These are phyloP conservation scores for Hecatera dysodea DNA, from an alignment of 2,888 invertebrate species.

Conservation along the genomic window DNA sequence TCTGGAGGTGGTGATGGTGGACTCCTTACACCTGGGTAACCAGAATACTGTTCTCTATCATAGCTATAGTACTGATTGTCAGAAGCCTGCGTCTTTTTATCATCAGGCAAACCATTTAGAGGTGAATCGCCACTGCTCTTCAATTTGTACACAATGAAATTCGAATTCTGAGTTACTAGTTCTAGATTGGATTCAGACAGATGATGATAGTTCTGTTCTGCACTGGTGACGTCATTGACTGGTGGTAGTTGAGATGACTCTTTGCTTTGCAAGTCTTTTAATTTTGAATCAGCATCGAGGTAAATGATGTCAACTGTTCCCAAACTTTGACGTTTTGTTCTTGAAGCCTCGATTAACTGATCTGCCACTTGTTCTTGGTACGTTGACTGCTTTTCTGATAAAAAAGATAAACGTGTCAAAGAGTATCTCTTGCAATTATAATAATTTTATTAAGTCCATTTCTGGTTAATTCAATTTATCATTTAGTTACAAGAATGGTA, in stretches of 20 bases:
- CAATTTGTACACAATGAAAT: conserved; percentile 40
- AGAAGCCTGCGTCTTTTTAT: neutral
- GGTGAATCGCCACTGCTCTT: conserved; percentile 2
- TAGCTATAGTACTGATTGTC: conserved; percentile 28
- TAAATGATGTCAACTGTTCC: conserved; percentile 34
- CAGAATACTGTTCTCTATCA: conserved; percentile 14
- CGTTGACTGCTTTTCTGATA: conserved; percentile 62
- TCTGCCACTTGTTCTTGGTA: conserved; percentile 22
- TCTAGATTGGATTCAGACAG: conserved; percentile 27
- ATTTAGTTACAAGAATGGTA: conserved; percentile 18
- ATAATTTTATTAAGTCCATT: neutral
- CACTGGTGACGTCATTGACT: conserved; percentile 14
- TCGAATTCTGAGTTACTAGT: conserved; percentile 37
- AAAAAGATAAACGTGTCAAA: conserved; percentile 59
- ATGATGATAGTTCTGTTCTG: neutral
- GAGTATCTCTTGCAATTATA: conserved; percentile 32
- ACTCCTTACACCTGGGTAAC: conserved; percentile 9
- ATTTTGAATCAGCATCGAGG: conserved; percentile 30
- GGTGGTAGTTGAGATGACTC: conserved; percentile 35
- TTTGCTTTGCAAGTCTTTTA: conserved; percentile 42
- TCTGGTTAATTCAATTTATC: neutral
- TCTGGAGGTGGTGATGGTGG: conserved; percentile 16
- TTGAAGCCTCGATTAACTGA: conserved; percentile 20
- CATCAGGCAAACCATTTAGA: neutral
- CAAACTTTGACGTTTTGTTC: conserved; percentile 46